Percentiles rank a stretch among this genome's conserved stretches.
These are phyloP conservation scores for Fulica atra DNA, from an alignment of 2,113 vertebrate species.

Conservation along the genomic window DNA sequence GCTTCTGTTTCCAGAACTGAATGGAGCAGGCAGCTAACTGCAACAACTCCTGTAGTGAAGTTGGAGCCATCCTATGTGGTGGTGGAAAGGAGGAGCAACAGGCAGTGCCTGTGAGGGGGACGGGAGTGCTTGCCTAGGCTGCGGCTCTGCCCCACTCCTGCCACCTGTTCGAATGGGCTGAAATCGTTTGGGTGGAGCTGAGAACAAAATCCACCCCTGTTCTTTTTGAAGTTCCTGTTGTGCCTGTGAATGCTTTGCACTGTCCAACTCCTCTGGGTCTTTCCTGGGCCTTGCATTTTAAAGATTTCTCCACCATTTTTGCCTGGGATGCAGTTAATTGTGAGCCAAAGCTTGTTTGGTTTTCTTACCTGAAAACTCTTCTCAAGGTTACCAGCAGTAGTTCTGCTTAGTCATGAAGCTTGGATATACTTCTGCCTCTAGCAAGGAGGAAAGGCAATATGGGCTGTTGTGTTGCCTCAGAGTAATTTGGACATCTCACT, in stretches of 20 bases:
- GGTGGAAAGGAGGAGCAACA: background rate
- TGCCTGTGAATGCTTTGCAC: background rate
- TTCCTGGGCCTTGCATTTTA: background rate
- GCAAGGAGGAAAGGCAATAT: background rate
- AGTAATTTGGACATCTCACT: background rate
- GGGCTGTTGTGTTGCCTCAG: background rate
- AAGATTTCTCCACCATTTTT: background rate
- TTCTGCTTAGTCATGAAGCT: background rate
- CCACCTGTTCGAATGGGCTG: background rate
- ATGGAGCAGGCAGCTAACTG: background rate
- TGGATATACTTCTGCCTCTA: background rate
- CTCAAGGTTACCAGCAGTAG: background rate
- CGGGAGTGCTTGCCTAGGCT: background rate
- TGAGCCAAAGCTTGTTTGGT: background rate
- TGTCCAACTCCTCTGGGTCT: background rate
- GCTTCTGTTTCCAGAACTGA: background rate
- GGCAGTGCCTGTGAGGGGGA: background rate
- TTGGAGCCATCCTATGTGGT: background rate
- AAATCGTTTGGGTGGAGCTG: background rate
- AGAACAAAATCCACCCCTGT: background rate
- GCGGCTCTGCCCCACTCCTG: background rate
- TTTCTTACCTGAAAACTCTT: background rate
- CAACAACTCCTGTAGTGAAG: background rate
- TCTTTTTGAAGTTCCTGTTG: background rate
- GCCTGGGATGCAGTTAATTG: background rate